Percentiles rank a stretch among this genome's conserved stretches.
Evolutionary conservation across 2,113 vertebrate species (phyloP).

Genomic region (Tauraco erythrolophus): DNA sequence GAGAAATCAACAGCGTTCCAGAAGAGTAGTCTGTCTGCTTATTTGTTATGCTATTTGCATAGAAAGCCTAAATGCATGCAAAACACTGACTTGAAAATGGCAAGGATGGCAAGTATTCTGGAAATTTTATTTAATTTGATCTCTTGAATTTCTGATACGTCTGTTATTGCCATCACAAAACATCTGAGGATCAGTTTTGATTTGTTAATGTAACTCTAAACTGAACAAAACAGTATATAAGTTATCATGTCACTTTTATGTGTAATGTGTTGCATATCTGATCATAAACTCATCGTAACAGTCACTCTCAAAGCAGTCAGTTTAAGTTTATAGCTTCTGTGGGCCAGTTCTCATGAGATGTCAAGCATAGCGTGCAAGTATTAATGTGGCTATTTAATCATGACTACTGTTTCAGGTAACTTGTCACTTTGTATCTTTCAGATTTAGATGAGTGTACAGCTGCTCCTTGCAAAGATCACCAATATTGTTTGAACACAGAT

Average conservation of each 20-base stretch:
- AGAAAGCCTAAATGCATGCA: not conserved
- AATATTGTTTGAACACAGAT: constrained; percentile 87
- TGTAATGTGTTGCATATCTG: not conserved
- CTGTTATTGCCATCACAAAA: not conserved
- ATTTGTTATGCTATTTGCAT: not conserved
- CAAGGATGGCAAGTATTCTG: not conserved
- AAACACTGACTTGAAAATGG: not conserved
- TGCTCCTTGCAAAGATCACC: constrained; percentile 79
- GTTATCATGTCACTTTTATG: not conserved
- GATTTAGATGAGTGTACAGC: constrained; percentile 89
- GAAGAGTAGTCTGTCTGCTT: not conserved
- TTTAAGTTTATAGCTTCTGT: not conserved
- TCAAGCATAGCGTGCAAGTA: not conserved
- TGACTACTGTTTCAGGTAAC: not conserved
- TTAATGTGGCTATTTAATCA: not conserved
- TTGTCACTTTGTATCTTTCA: constrained; percentile 61
- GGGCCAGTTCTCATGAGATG: not conserved
- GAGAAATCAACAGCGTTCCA: not conserved
- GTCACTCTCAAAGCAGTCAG: not conserved
- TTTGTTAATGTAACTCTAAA: not conserved
- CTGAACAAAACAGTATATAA: not conserved
- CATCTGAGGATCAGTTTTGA: not conserved
- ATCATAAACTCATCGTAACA: not conserved
- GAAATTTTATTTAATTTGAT: not conserved
- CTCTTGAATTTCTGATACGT: not conserved